Base-by-base conservation (phyloP, 2,797 vertebrate species). In the Chaunax sp. region DNA sequence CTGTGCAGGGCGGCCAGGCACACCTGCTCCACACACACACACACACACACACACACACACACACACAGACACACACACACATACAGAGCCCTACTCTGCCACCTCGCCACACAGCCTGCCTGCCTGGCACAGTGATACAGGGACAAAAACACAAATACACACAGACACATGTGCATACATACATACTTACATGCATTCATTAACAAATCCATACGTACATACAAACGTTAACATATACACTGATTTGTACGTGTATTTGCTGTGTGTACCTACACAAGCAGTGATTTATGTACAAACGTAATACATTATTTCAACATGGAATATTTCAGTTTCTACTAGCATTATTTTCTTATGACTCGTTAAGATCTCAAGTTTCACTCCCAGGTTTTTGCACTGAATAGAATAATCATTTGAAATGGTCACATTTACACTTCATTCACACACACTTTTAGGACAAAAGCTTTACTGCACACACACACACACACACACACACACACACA, bases 21-120 rank as follows among this genome's bases (percentile, higher is more conserved):
- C 92, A 93, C 92, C 92, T 93, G 87, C 90, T 90, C 80, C 86
- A 88, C 75, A 84, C 87, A 90, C 85, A 90, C 68, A 76, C 57
- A 33, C 64, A 37, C 71, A 63, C 70, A 75, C 69, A 76, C 52
- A 73, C 65, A 81, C 69, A 78, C 74, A 80, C 69, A 77, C 65
- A 78, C 40, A 73, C n/a, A n/a, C n/a, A n/a, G n/a, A n/a, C 30
- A 65, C 66, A 62, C 33, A 70, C 57, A 80, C 56, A 72, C 40
- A 69, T 13, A 63, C 61, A 82, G 50, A 84, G 67, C 67, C 82
- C 63, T 78, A 78, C 86, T 81, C 84, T 84, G 74, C 90, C 84
- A 86, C 87, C 90, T 86, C 62, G 57, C 76, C 80, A 86, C 83
- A 87, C 85, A 83, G 83, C 75, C 86, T 78, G 80, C 76, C 71